Percentiles rank a stretch among this genome's conserved stretches.
Conservation (phyloP, 2,888 invertebrate genomes). For the Suillia variegata region DNA sequence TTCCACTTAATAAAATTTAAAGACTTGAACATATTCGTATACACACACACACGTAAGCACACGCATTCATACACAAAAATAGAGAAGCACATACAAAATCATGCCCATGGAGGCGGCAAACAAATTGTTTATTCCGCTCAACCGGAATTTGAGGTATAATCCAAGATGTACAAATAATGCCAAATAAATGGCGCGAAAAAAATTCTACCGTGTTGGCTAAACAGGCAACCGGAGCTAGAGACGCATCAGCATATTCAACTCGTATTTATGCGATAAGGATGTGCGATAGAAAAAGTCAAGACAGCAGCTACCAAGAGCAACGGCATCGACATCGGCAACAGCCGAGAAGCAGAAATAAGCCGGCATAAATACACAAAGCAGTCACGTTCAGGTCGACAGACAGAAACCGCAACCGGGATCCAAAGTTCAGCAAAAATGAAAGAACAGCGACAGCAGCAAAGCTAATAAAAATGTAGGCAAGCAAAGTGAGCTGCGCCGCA, state of each 20-base stretch:
- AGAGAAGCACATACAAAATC: no score
- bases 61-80: neutral
- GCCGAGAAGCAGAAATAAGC: neutral
- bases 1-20: conserved; percentile 1
- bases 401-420: no score
- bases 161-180: neutral
- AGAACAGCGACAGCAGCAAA: no score
- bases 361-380: neutral
- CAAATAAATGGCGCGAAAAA: neutral
- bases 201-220: neutral
- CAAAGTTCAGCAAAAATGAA: no score
- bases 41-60: neutral
- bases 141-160: neutral
- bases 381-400: neutral
- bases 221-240: no score
- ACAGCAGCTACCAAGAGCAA: neutral
- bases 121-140: neutral
- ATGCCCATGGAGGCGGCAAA: neutral
- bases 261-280: neutral
- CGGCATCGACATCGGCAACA: neutral
- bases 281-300: neutral
- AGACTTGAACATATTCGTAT: neutral
- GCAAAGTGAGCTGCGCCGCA: no score
- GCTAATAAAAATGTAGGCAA: no score
- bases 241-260: conserved; percentile 3